Evolutionary conservation across 2,113 vertebrate genomes (phyloP).

Genomic region (Suncus etruscus): DNA sequence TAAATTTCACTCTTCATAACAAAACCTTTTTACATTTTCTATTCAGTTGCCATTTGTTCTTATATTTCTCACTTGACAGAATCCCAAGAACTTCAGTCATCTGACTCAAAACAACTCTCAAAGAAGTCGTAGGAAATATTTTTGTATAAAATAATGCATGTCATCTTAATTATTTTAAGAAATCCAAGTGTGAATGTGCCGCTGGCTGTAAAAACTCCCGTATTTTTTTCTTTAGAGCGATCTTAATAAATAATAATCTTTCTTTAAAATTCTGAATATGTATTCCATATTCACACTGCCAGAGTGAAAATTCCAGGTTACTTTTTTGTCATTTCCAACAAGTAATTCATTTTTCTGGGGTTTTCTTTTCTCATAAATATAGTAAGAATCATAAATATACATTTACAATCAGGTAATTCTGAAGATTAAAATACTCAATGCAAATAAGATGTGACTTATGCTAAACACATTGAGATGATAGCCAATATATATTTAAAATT

Average conservation of each 20-base stretch:
- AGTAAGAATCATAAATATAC: not conserved
- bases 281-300: not conserved
- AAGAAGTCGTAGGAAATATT: not conserved
- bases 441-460: not conserved
- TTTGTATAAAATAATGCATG: slow-evolving; percentile 27
- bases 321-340: not conserved
- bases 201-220: not conserved
- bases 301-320: not conserved
- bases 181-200: not conserved
- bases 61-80: not conserved
- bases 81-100: not conserved
- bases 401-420: not conserved
- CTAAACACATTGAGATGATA: not conserved
- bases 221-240: not conserved
- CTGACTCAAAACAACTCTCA: not conserved
- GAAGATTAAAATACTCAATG: slow-evolving; percentile 3
- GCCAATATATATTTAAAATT: not conserved
- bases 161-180: slow-evolving; percentile 35
- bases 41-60: not conserved
- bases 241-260: slow-evolving; percentile 26
- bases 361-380: slow-evolving; percentile 2
- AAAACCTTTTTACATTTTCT: not conserved
- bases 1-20: not conserved
- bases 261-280: not conserved
- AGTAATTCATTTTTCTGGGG: not conserved